Conservation (phyloP, 1,140 invertebrate species). For the Euwallacea similis region DNA sequence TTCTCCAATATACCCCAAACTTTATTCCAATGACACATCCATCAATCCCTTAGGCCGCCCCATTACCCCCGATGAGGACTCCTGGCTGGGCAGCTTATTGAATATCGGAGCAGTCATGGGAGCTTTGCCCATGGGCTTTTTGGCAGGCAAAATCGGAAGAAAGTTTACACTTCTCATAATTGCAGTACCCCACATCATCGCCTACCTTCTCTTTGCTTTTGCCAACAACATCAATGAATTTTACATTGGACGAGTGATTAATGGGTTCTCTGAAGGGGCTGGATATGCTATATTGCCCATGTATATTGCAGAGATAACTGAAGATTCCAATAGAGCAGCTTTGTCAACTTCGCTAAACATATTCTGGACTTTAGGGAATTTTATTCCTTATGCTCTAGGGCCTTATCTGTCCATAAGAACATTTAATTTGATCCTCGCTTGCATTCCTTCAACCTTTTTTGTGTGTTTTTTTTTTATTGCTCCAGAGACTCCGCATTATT, state of each 20-base stretch:
- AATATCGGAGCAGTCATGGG: slow-evolving; percentile 75
- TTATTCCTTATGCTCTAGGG: slow-evolving; percentile 43
- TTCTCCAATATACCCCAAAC: slow-evolving; percentile 65
- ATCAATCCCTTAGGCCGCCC: slow-evolving; percentile 46
- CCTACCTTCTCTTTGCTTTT: slow-evolving; percentile 66
- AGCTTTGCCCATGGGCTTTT: slow-evolving; percentile 43
- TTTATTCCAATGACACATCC: slow-evolving; percentile 47
- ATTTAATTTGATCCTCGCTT: slow-evolving; percentile 56
- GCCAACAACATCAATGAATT: slow-evolving; percentile 57
- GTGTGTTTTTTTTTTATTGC: slow-evolving; percentile 53
- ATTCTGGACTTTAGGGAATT: slow-evolving; percentile 41
- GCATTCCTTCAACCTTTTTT: slow-evolving; percentile 58
- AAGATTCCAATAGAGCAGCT: slow-evolving; percentile 65
- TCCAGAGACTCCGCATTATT: slow-evolving; percentile 78
- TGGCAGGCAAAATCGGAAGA: slow-evolving; percentile 53
- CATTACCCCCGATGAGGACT: slow-evolving; percentile 59
- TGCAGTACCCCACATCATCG: slow-evolving; percentile 61
- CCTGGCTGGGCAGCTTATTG: slow-evolving; percentile 81
- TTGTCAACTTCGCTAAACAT: slow-evolving; percentile 35
- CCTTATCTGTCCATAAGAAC: slow-evolving; percentile 45
- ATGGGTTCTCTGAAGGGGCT: slow-evolving; percentile 68
- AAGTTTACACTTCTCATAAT: slow-evolving; percentile 53
- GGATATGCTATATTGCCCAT: slow-evolving; percentile 65
- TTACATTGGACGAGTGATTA: slow-evolving; percentile 58
- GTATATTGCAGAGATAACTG: slow-evolving; percentile 68